These are phyloP conservation scores for Epizoanthus fatuus DNA, from an alignment of 92 coral and sea anemone genomes.

Conservation along the genomic window DNA sequence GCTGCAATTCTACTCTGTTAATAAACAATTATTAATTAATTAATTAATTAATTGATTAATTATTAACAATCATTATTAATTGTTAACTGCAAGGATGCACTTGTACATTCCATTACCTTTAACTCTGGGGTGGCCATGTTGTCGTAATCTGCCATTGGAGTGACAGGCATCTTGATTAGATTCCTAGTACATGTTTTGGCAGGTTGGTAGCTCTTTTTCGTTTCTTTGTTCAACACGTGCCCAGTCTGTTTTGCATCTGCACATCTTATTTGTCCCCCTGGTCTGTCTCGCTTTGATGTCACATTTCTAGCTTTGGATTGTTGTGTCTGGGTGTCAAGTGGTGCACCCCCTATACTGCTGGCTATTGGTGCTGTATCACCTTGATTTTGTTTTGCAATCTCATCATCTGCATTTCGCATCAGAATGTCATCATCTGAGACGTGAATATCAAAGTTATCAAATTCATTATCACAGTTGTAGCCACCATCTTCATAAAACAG, in stretches of 20 bases:
- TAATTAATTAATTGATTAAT: no score
- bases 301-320: neutral
- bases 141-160: slow-evolving; percentile 95
- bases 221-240: slow-evolving; percentile 3
- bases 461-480: slow-evolving; percentile 86
- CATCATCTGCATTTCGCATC: slow-evolving; percentile 22
- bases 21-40: no score
- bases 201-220: neutral
- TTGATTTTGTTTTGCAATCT: slow-evolving; percentile 35
- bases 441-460: slow-evolving; percentile 45
- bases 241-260: slow-evolving; percentile 21
- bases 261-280: neutral
- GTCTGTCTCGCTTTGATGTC: slow-evolving; percentile 19
- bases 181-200: neutral
- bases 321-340: neutral
- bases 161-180: slow-evolving; percentile 56
- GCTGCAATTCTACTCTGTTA: no score
- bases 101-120: slow-evolving; percentile 58
- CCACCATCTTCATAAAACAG: slow-evolving; percentile 94
- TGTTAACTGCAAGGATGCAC: neutral
- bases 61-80: neutral
- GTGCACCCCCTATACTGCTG: neutral
- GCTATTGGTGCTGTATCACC: slow-evolving; percentile 3
- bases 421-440: neutral
- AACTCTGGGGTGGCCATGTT: slow-evolving; percentile 93